Conservation (phyloP, 1,140 invertebrate species). For the Eciton burchellii region DNA sequence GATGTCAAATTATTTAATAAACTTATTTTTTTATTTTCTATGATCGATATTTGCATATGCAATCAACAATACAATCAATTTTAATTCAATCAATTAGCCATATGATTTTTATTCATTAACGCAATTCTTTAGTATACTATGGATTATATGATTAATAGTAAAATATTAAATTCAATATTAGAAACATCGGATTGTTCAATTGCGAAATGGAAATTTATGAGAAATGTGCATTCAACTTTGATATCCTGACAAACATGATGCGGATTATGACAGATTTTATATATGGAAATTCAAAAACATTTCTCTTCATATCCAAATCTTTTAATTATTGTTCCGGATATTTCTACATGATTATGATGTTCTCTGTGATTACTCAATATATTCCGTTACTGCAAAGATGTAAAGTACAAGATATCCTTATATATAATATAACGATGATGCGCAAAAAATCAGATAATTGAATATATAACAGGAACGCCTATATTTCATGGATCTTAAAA, state of each 20-base stretch:
- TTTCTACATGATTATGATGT: conserved; percentile 33
- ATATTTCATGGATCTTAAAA: conserved; percentile 13
- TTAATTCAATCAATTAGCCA: too few relatives aligned
- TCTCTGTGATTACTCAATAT: conserved; percentile 41
- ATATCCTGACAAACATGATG: neutral
- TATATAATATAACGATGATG: conserved; percentile 39
- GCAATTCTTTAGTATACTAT: conserved; percentile 20
- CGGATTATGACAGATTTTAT: neutral
- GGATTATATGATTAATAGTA: conserved; percentile 18
- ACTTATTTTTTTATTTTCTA: too few relatives aligned
- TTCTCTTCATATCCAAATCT: conserved; percentile 9
- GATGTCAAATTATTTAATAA: neutral
- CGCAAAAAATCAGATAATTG: conserved; percentile 3
- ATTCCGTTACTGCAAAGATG: conserved; percentile 18
- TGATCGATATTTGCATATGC: too few relatives aligned
- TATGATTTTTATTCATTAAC: conserved; percentile 20
- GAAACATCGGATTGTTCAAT: neutral
- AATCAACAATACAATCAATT: too few relatives aligned
- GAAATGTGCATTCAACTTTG: neutral
- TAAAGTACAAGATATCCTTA: conserved; percentile 38
- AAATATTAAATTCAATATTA: conserved; percentile 31
- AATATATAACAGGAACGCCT: neutral
- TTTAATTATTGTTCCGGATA: conserved; percentile 14
- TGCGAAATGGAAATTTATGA: neutral
- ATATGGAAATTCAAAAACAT: conserved; percentile 15